Evolutionary conservation across 1,140 invertebrate species (phyloP), one percentile per base, ranked within the genome.

Genomic region (Drosophila gunungcola): DNA sequence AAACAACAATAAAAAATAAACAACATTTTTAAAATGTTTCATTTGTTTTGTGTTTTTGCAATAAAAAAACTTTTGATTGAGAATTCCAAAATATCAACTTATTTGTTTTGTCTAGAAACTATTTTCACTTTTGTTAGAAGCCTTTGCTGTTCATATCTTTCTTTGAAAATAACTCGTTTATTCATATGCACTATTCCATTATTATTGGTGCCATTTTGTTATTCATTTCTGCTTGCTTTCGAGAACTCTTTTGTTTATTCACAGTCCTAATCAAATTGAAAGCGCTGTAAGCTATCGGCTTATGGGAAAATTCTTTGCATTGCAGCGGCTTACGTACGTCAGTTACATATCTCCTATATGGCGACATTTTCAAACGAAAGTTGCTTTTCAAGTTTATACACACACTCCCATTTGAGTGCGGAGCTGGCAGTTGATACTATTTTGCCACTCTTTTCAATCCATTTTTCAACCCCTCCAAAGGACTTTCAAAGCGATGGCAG

Each of bases 281-380:
- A 48, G 51, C 52, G 36, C 51, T 69, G 67, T 70, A 27, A 46
- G 51, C 34, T n/a, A 69, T 36, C 29, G 67, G 51, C 42, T 69
- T 70, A 70, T 48, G 65, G 38, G 29, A 4, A 56, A 70, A 57
- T 69, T 70, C 67, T 13, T 57, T 16, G 64, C 51, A 70, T 70
- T 69, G 65, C 64, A 49, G 58, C 72, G 58, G 67, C 46, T 73
- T 43, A 52, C 54, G 39, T 53, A 45, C 69, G 72, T 52, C 67
- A 72, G 60, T 73, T 53, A 32, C 54, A 61, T 53, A 52, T 73
- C 69, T 38, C n/a, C 27, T 32, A 16, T 21, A 48, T 58, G 56
- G 52, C 48, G 77, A 69, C 73, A 74, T 74, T 81, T 78, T 81
- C 48, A 60, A 78, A 60, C 52, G 77, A 56, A 77, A 80, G 58